A percentile compares a stretch with the other conserved stretches of the same genome.
These are phyloP conservation scores for Chlamydotis undulata DNA, from an alignment of 2,113 vertebrate genomes.

Conservation along the genomic window DNA sequence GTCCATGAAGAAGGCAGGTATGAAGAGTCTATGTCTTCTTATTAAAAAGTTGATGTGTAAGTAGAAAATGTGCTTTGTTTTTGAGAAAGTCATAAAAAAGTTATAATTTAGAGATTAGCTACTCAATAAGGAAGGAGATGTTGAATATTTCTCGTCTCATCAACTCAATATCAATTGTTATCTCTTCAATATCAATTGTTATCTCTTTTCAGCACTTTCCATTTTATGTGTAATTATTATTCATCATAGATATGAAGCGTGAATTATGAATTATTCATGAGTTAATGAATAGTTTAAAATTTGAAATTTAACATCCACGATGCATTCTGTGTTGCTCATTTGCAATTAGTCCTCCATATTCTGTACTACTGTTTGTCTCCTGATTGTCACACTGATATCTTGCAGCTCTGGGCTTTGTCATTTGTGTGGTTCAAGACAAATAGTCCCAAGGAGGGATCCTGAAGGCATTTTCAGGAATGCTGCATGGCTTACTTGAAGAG, in stretches of 20 bases:
- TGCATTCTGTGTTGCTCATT: background rate
- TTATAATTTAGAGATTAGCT: constrained; percentile 17
- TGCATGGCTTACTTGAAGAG: background rate
- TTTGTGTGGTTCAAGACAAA: background rate
- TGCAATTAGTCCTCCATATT: background rate
- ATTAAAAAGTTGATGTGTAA: background rate
- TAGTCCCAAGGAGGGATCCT: background rate
- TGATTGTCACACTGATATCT: background rate
- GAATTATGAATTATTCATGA: constrained; percentile 59
- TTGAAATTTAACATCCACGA: constrained; percentile 19
- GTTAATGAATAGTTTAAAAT: constrained; percentile 37
- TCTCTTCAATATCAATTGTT: constrained; percentile 52
- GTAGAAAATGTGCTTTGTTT: constrained; percentile 17
- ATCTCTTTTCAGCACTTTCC: constrained; percentile 20
- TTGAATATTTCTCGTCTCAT: constrained; percentile 35
- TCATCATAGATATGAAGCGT: constrained; percentile 32
- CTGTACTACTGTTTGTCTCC: background rate
- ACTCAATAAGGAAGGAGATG: background rate
- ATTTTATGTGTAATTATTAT: constrained; percentile 56
- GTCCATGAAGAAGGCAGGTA: background rate
- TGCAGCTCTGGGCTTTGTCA: background rate
- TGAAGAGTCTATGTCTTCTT: background rate
- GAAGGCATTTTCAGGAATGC: background rate
- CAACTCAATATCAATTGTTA: constrained; percentile 42
- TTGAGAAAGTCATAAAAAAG: background rate